Evolutionary conservation across 92 coral and sea anemone species (phyloP).

Genomic region (Hydrozoanthus gracilis): DNA sequence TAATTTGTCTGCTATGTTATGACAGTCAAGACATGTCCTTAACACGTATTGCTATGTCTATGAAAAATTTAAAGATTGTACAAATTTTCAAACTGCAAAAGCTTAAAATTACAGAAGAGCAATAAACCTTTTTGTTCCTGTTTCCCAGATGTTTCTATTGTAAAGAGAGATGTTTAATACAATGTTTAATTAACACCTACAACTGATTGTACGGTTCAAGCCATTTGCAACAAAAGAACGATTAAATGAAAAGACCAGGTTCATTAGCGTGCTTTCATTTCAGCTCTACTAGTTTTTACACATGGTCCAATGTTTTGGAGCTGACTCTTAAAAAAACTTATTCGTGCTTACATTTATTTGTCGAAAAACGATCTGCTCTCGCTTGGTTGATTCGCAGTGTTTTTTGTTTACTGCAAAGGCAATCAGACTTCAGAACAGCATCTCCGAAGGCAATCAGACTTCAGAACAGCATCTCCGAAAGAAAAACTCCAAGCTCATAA

Average conservation of each 20-base stretch:
- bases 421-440: no score
- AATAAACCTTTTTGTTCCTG: background rate
- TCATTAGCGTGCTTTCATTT: constrained; percentile 5
- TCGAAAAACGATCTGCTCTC: no score
- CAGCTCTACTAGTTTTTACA: background rate
- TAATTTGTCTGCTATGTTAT: no score
- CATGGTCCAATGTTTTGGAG: background rate
- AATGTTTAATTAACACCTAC: background rate
- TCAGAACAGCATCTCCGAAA: no score
- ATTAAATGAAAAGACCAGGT: background rate
- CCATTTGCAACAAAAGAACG: constrained; percentile 26
- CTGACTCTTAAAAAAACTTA: background rate
- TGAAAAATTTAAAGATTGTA: no score
- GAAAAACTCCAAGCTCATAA: no score
- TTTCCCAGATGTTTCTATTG: background rate
- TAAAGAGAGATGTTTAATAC: background rate
- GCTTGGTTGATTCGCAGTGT: no score
- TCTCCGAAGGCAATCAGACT: no score
- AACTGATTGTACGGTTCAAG: background rate
- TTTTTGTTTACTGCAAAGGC: no score
- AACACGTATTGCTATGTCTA: no score
- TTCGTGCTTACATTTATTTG: no score
- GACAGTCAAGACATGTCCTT: no score
- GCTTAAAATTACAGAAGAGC: background rate
- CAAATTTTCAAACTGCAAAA: background rate